Conservation (phyloP, 2,888 invertebrate species). For the Alsophila aescularia region DNA sequence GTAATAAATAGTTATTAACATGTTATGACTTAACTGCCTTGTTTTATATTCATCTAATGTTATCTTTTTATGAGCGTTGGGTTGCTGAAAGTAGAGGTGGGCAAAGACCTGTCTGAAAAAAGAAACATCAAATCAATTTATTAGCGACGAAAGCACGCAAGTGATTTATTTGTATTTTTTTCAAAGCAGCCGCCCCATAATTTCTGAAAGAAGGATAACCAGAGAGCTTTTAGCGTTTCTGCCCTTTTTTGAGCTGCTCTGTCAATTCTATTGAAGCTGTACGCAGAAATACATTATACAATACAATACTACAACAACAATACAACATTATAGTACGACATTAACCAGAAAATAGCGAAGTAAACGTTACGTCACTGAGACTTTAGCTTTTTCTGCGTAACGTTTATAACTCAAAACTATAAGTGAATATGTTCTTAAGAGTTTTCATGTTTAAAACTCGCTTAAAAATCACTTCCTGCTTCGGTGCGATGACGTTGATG, state of each 20-base stretch:
- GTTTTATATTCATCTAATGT: slow-evolving; percentile 6
- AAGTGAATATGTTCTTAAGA: neutral
- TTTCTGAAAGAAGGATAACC: slow-evolving; percentile 8
- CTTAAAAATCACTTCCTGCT: slow-evolving; percentile 65
- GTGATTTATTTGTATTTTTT: slow-evolving; percentile 18
- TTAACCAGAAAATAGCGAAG: too few relatives aligned
- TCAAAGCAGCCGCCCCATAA: neutral
- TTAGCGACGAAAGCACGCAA: slow-evolving; percentile 4
- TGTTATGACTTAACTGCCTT: slow-evolving; percentile 9
- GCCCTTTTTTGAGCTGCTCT: slow-evolving; percentile 20
- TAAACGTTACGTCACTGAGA: too few relatives aligned
- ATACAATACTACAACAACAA: too few relatives aligned
- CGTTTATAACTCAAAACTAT: neutral
- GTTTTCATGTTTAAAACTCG: slow-evolving; percentile 28
- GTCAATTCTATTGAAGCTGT: too few relatives aligned
- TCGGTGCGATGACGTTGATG: slow-evolving; percentile 64
- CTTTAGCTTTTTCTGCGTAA: too few relatives aligned
- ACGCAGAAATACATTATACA: too few relatives aligned
- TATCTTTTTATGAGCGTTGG: neutral
- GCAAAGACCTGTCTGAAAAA: slow-evolving; percentile 1
- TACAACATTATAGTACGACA: too few relatives aligned
- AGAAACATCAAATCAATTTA: slow-evolving; percentile 2
- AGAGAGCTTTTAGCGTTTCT: slow-evolving; percentile 9
- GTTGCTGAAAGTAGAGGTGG: neutral
- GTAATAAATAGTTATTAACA: slow-evolving; percentile 21